Evolutionary conservation across 2,113 vertebrate genomes (phyloP), one percentile per base, ranked within the genome.

Genomic region (Columba livia): DNA sequence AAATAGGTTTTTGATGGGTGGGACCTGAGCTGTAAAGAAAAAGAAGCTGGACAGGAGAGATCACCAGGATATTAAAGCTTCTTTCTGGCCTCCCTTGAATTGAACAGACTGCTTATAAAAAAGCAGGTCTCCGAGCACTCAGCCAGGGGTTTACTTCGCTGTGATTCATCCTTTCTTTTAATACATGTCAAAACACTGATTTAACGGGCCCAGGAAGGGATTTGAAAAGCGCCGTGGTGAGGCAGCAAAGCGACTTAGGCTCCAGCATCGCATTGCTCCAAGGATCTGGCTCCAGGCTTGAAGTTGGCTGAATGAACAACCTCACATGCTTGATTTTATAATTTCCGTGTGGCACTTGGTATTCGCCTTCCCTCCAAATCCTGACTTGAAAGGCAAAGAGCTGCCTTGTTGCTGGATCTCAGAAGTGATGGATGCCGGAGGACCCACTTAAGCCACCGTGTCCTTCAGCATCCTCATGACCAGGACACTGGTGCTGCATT

Each of bases 191-290:
- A 91, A 88, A 50, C 58, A 19, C 66, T 85, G 85, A 40, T 95
- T 65, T 85, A 65, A 53, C 53, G 36, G 50, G 34, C 54, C 65
- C 60, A 21, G 50, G 74, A 75, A 85, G 31, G 79, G 58, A 32
- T 82, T 60, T 79, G 40, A 31, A 56, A 85, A 51, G 58, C 0
- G 1, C 71, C 65, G 70, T 2, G 5, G 62, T 1, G 0, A 48
- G 47, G 66, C 79, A 56, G 73, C 0, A 4, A 56, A 53, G 57
- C 5, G 3, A 64, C 66, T 74, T 53, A 38, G 9, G 15, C 51
- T 34, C n/a, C 56, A 38, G 28, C 5, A 0, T 79, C 34, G 17
- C 0, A 0, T 44, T 75, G 54, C 66, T 79, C 78, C 5, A 1
- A 24, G 53, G 53, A 31, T 87, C n/a, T 84, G 56, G 47, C 84